Conservation (phyloP, 2,113 vertebrate genomes). For the Poecilia latipinna region DNA sequence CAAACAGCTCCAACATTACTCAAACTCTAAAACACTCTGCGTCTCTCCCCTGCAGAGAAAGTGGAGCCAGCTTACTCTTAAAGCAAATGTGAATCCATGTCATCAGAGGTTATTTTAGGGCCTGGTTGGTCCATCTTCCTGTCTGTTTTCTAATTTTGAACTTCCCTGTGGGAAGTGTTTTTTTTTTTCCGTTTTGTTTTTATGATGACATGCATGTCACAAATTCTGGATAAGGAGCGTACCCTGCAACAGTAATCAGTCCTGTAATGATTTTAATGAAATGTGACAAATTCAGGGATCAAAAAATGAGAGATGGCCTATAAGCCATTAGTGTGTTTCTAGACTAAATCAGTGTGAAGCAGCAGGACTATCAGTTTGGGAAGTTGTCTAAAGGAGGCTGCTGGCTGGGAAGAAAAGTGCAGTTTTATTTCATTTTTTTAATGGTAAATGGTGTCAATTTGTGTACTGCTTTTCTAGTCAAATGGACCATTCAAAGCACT, state of each 20-base stretch:
- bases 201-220: constrained; percentile 57
- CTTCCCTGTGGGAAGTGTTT: constrained; percentile 48
- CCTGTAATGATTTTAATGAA: constrained; percentile 37
- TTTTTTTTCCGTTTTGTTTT: constrained; percentile 14
- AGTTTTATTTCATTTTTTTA: no score
- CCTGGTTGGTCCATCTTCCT: constrained; percentile 61
- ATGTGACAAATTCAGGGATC: neutral
- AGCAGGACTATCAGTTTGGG: no score
- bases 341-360: no score
- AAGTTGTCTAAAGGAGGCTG: no score
- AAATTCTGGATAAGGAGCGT: constrained; percentile 46
- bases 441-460: no score
- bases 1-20: constrained; percentile 59
- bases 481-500: no score
- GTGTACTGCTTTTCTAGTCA: no score
- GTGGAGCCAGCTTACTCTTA: constrained; percentile 42
- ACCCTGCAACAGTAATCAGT: constrained; percentile 45
- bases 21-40: constrained; percentile 57
- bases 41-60: constrained; percentile 37
- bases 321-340: no score
- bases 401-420: no score
- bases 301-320: no score
- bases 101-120: constrained; percentile 65
- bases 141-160: constrained; percentile 70
- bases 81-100: constrained; percentile 60